phyloP scores from a whole-genome alignment of 2,797 vertebrate species.

The Eurystomus glaucurus region DNA sequence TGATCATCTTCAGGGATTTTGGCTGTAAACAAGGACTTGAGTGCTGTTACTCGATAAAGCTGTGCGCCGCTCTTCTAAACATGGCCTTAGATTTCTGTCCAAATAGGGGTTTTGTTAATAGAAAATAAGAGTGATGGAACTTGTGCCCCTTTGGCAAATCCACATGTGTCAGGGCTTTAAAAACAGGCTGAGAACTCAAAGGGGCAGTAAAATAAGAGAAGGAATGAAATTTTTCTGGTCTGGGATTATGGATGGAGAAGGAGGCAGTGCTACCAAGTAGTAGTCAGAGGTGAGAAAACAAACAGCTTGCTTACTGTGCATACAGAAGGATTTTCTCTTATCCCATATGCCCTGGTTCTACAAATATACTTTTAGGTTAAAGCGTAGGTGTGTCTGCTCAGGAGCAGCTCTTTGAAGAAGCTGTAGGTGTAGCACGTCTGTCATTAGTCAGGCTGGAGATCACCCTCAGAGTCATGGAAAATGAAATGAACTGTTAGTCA shows the following conservation, averaged over 20 bases:
- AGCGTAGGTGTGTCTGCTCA: neutral
- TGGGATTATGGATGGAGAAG: neutral
- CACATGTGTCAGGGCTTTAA: accelerated
- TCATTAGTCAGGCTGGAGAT: slow-evolving; percentile 30
- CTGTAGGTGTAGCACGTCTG: neutral
- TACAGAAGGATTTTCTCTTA: neutral
- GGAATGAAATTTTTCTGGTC: neutral
- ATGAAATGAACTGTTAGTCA: neutral
- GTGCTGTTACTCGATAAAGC: neutral
- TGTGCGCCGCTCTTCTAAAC: neutral
- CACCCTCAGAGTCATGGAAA: neutral
- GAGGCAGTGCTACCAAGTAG: neutral
- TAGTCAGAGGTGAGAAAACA: neutral
- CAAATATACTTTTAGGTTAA: slow-evolving; percentile 34
- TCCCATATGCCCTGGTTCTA: neutral
- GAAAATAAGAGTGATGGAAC: neutral
- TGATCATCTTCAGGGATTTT: neutral
- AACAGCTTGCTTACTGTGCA: neutral
- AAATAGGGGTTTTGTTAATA: accelerated
- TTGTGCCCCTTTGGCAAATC: neutral
- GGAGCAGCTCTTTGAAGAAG: slow-evolving; percentile 4
- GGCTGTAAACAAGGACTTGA: neutral
- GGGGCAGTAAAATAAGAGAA: neutral
- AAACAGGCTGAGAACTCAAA: neutral
- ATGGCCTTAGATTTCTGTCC: neutral